Evolutionary conservation across 2,888 invertebrate genomes (phyloP).

Genomic region (Hemaris fuciformis): DNA sequence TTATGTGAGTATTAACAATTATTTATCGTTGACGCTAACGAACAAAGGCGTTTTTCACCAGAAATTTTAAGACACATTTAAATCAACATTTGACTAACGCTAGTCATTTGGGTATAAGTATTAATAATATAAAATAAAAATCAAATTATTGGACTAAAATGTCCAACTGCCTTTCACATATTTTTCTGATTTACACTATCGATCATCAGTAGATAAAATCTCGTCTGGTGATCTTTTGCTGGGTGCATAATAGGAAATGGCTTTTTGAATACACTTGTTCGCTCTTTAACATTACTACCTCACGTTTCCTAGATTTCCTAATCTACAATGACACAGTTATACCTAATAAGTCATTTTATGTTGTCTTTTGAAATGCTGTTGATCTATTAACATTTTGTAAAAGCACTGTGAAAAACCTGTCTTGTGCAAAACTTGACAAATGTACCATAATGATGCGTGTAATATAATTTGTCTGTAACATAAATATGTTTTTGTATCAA

Average conservation of each 20-base stretch:
- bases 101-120: too few species aligned
- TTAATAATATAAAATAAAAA: too few species aligned
- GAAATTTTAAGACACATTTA: too few species aligned
- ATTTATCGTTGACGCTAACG: too few species aligned
- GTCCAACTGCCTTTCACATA: constrained; percentile 73
- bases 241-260: constrained; percentile 50
- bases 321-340: not conserved
- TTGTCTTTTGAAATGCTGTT: constrained; percentile 3
- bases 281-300: not conserved
- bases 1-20: too few species aligned
- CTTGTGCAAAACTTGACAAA: too few species aligned
- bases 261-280: constrained; percentile 34
- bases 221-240: constrained; percentile 50
- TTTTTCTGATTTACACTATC: constrained; percentile 65
- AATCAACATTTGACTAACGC: too few species aligned
- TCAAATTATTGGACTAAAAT: constrained; percentile 65
- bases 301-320: not conserved
- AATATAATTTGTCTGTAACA: too few species aligned
- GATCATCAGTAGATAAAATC: constrained; percentile 68
- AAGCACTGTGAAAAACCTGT: constrained; percentile 21
- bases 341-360: not conserved
- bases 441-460: not conserved
- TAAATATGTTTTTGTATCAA: too few species aligned
- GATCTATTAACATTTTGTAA: constrained; percentile 14
- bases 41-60: too few species aligned